phyloP scores from a whole-genome alignment of 1,140 invertebrate species.

The Periplaneta americana region DNA sequence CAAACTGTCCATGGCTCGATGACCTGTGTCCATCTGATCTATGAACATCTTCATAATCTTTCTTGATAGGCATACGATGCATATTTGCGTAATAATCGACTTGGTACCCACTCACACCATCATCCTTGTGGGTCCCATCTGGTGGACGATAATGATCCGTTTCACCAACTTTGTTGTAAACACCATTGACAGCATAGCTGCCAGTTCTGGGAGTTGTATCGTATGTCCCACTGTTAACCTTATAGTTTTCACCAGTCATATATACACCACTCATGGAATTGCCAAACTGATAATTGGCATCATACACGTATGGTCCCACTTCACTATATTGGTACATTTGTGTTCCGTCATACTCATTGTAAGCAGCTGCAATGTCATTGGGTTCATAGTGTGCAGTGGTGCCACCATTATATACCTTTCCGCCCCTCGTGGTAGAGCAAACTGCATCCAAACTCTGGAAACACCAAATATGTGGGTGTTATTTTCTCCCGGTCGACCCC shows the following conservation, averaged over 20 bases:
- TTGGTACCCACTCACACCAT: not conserved
- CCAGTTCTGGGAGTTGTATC: not conserved
- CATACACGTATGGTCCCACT: not conserved
- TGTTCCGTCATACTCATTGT: not conserved
- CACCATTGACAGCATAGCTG: not conserved
- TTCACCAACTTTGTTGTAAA: not conserved
- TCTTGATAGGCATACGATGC: not conserved
- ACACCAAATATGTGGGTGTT: not conserved
- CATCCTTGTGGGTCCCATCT: not conserved
- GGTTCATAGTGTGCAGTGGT: not conserved
- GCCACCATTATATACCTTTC: not conserved
- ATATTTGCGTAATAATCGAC: not conserved
- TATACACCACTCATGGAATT: not conserved
- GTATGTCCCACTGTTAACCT: not conserved
- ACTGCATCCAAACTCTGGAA: not conserved
- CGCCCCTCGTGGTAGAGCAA: not conserved
- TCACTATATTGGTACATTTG: not conserved
- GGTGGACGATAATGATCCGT: not conserved
- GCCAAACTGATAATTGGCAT: not conserved
- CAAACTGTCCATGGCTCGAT: not conserved
- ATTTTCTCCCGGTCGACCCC: not conserved
- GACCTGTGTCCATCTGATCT: not conserved
- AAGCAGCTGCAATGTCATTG: not conserved
- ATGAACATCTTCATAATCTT: not conserved
- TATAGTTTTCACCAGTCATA: not conserved